Evolutionary conservation across 2,113 vertebrate species (phyloP).

Genomic region (Danio rerio): DNA sequence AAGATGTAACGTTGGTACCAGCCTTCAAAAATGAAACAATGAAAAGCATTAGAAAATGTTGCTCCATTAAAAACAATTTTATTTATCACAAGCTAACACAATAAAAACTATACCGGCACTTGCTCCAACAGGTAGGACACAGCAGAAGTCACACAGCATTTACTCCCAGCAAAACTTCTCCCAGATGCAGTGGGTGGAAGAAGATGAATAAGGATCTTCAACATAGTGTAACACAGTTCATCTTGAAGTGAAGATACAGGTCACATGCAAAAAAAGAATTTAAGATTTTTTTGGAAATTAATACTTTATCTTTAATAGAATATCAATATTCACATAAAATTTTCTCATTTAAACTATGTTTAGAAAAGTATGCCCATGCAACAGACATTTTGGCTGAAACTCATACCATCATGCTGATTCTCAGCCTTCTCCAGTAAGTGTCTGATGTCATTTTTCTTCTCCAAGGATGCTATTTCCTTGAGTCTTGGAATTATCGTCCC

Average conservation of each 20-base stretch:
- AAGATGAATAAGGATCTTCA: constrained; percentile 15
- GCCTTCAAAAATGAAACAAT: no score
- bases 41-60: no score
- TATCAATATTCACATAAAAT: neutral
- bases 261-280: neutral
- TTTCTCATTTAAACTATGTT: neutral
- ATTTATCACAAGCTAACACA: neutral
- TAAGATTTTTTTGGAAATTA: neutral
- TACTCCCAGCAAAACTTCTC: neutral
- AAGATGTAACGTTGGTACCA: no score
- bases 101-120: neutral
- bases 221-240: neutral
- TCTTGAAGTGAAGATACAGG: no score
- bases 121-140: neutral
- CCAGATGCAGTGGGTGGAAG: constrained; percentile 15
- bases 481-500: neutral
- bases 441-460: neutral
- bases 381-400: neutral
- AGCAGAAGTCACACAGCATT: constrained; percentile 5
- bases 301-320: neutral
- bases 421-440: neutral
- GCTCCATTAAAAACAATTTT: no score
- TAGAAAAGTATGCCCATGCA: neutral
- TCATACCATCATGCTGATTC: neutral
- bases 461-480: neutral